Percentiles rank a stretch among this genome's conserved stretches.
Conservation (phyloP, 2,797 vertebrate genomes). For the Pitangus sulphuratus region DNA sequence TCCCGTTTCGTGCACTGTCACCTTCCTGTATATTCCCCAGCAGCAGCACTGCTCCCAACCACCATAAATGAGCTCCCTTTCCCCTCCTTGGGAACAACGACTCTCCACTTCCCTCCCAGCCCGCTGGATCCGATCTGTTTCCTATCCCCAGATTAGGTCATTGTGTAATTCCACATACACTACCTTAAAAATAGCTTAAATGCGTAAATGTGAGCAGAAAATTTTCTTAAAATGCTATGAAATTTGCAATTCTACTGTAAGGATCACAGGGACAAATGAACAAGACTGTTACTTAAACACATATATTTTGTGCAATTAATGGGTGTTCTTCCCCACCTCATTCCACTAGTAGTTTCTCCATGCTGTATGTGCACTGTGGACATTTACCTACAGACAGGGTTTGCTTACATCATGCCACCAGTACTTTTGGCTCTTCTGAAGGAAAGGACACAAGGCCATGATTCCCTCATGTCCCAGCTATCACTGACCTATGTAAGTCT, state of each 20-base stretch:
- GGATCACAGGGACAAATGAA: background rate
- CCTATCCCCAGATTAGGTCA: background rate
- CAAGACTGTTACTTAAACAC: background rate
- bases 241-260: background rate
- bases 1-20: background rate
- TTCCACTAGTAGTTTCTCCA: background rate
- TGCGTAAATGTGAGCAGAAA: background rate
- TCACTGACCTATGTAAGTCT: background rate
- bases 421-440: background rate
- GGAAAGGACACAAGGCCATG: background rate
- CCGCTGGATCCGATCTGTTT: background rate
- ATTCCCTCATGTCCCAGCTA: background rate
- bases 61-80: background rate
- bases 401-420: background rate
- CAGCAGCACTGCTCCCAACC: background rate
- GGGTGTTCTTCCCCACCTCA: background rate
- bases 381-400: background rate
- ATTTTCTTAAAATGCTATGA: background rate
- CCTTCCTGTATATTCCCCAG: background rate
- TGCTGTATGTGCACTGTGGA: too few species aligned
- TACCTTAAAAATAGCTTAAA: background rate
- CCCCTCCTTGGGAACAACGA: background rate
- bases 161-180: background rate
- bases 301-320: background rate
- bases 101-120: background rate